Conservation (phyloP, 2,113 vertebrate species). For the Cynoglossus semilaevis region DNA sequence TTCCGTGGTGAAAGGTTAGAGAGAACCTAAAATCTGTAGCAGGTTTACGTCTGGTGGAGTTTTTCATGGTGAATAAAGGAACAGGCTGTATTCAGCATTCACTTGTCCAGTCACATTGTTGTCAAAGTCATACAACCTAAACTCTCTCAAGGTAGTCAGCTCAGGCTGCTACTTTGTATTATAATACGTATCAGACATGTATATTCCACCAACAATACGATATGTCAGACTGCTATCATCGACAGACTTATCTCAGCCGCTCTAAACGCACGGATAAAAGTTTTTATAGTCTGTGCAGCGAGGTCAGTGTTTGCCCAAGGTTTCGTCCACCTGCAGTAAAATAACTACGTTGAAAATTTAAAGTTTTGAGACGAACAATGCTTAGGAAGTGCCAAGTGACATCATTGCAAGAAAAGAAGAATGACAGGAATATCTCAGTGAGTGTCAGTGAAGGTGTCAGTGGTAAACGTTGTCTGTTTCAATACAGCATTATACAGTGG, state of each 20-base stretch:
- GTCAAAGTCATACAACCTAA: slow-evolving; percentile 32
- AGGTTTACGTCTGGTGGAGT: slow-evolving; percentile 21
- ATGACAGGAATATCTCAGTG: slow-evolving; percentile 7
- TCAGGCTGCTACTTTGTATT: not conserved
- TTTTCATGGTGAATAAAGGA: slow-evolving; percentile 47
- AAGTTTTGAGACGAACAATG: slow-evolving; percentile 1
- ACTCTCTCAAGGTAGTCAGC: slow-evolving; percentile 18
- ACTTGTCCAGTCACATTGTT: slow-evolving; percentile 32
- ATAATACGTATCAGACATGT: no score
- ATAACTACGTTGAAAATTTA: not conserved
- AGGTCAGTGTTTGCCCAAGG: no score
- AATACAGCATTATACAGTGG: slow-evolving; percentile 2
- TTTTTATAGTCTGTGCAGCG: no score
- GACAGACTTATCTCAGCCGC: no score
- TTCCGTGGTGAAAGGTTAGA: slow-evolving; percentile 43
- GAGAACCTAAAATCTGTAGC: slow-evolving; percentile 24
- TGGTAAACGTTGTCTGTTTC: not conserved
- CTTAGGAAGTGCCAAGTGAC: not conserved
- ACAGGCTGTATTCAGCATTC: slow-evolving; percentile 41
- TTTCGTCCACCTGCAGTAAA: not conserved
- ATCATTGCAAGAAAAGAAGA: slow-evolving; percentile 10
- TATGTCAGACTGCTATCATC: no score
- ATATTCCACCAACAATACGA: not conserved
- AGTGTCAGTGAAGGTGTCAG: slow-evolving; percentile 3
- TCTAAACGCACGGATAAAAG: no score